These are phyloP conservation scores for Apodemus sylvaticus DNA, from an alignment of 2,113 vertebrate genomes.

Conservation along the genomic window DNA sequence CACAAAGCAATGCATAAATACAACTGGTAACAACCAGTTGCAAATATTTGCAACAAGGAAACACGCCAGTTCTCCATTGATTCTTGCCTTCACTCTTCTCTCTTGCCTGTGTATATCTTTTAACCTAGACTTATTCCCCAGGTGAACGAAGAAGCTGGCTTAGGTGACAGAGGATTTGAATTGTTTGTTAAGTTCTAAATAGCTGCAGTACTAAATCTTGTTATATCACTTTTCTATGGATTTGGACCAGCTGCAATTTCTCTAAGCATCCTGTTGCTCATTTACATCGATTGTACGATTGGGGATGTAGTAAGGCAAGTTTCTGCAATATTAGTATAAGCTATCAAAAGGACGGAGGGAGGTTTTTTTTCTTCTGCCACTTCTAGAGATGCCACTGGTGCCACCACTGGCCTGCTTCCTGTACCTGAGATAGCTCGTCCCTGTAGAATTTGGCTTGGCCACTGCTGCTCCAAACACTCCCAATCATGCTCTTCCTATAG, in stretches of 20 bases:
- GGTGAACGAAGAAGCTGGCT: neutral
- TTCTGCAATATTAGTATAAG: neutral
- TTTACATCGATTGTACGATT: neutral
- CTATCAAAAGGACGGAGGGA: neutral
- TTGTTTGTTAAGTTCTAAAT: neutral
- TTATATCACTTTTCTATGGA: neutral
- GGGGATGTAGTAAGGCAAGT: neutral
- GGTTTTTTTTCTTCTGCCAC: neutral
- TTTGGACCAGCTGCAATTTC: neutral
- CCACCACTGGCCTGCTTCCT: neutral
- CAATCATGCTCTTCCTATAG: neutral
- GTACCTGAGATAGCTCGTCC: neutral
- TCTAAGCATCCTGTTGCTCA: neutral
- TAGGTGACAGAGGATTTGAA: neutral
- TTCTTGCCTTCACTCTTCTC: neutral
- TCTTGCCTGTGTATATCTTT: neutral
- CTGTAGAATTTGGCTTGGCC: neutral
- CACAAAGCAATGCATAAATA: neutral
- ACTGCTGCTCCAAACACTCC: neutral
- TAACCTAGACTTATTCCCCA: neutral
- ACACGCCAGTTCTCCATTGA: neutral
- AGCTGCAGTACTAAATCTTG: neutral
- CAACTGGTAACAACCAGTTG: neutral
- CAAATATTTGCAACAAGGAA: neutral
- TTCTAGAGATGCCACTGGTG: neutral